Evolutionary conservation across 2,113 vertebrate species (phyloP).

Genomic region (Melanerpes aurifrons): DNA sequence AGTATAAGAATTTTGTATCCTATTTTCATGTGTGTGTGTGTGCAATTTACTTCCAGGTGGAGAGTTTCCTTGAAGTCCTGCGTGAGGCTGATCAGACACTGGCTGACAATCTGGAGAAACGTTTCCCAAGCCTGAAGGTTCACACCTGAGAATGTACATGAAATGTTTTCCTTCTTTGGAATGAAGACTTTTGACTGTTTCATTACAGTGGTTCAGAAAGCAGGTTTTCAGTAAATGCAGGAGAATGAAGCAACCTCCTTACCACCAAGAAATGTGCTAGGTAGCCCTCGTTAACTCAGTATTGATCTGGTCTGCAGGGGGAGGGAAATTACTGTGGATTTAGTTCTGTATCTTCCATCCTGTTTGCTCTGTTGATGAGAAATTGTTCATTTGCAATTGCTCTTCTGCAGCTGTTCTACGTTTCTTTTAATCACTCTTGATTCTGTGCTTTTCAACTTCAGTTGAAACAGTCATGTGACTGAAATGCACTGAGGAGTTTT

Average conservation of each 20-base stretch:
- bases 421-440: neutral
- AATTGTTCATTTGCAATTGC: neutral
- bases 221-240: neutral
- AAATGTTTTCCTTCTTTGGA: slow-evolving; percentile 21
- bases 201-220: neutral
- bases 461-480: neutral
- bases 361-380: neutral
- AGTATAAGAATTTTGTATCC: neutral
- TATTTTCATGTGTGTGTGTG: neutral
- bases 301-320: neutral
- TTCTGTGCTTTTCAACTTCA: neutral
- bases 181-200: slow-evolving; percentile 40
- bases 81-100: slow-evolving; percentile 82
- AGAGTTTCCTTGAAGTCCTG: slow-evolving; percentile 83
- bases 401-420: neutral
- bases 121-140: slow-evolving; percentile 79
- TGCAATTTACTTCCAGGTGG: slow-evolving; percentile 79
- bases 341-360: slow-evolving; percentile 26
- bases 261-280: neutral
- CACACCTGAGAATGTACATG: slow-evolving; percentile 30
- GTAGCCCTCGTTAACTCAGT: neutral
- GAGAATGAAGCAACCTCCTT: neutral
- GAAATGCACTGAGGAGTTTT: neutral
- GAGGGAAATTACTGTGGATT: neutral
- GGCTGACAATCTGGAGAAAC: slow-evolving; percentile 80